Conservation (phyloP, 2,113 vertebrate genomes). For the Aviceda subcristata region DNA sequence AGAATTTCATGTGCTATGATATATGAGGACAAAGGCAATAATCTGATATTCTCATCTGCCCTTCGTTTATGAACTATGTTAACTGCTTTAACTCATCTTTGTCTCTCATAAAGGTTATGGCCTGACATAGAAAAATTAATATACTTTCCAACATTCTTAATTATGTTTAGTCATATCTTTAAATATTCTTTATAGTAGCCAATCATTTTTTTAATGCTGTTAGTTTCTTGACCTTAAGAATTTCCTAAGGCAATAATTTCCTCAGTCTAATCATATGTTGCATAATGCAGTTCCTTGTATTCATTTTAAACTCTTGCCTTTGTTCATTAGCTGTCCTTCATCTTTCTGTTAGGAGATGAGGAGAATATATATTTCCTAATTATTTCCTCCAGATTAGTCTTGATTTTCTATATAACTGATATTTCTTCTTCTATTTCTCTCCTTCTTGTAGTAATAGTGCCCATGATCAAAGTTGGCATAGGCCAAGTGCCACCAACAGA, state of each 20-base stretch:
- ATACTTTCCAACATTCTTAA: neutral
- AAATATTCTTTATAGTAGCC: neutral
- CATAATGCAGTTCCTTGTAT: neutral
- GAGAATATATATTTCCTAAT: neutral
- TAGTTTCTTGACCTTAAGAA: neutral
- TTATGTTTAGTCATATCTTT: neutral
- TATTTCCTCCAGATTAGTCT: neutral
- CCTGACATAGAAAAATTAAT: neutral
- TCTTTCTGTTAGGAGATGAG: neutral
- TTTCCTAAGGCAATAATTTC: neutral
- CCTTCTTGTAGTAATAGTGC: neutral
- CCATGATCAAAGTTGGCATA: neutral
- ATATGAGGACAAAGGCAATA: neutral
- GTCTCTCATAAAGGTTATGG: neutral
- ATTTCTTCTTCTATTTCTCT: neutral
- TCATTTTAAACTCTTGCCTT: neutral
- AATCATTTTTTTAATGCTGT: neutral
- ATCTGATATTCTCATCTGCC: neutral
- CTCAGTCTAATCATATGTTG: neutral
- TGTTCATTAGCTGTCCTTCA: neutral
- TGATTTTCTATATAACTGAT: neutral
- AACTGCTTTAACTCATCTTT: neutral
- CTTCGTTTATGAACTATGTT: neutral
- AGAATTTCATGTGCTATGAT: neutral
- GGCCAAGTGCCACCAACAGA: neutral